Conservation (phyloP, 2,797 vertebrate species). For the Xenentodon cancila region DNA sequence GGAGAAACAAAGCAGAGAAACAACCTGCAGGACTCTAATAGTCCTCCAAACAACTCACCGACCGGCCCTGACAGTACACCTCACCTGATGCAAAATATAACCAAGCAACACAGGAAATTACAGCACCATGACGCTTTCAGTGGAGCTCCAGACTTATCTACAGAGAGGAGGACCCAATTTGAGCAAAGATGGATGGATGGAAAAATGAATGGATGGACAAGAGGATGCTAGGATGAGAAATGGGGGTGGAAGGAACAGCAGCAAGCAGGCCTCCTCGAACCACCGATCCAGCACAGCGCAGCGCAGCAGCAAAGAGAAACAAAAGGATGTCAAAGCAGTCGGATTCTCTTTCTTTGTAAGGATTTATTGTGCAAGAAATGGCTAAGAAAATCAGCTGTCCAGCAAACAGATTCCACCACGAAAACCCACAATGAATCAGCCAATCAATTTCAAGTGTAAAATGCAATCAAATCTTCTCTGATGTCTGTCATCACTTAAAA, state of each 20-base stretch:
- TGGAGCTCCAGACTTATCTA: constrained; percentile 73
- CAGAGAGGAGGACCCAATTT: constrained; percentile 65
- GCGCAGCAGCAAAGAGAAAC: constrained; percentile 60
- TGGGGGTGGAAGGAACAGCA: constrained; percentile 37
- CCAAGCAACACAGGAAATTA: constrained; percentile 64
- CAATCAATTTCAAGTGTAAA: constrained; percentile 50
- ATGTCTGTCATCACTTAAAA: constrained; percentile 48
- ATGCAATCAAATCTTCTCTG: constrained; percentile 58
- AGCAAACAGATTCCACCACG: constrained; percentile 52
- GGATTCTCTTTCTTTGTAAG: constrained; percentile 40
- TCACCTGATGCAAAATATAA: constrained; percentile 63
- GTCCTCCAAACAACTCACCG: constrained; percentile 66
- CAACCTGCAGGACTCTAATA: constrained; percentile 61
- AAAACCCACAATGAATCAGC: constrained; percentile 16
- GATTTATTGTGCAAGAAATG: constrained; percentile 43
- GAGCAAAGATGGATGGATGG: constrained; percentile 48
- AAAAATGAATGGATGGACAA: constrained; percentile 60
- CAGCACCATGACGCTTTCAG: constrained; percentile 62
- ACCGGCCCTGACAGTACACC: constrained; percentile 60
- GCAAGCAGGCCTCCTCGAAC: constrained; percentile 62
- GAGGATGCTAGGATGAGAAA: constrained; percentile 53
- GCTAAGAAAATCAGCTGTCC: constrained; percentile 59
- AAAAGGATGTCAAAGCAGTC: constrained; percentile 45
- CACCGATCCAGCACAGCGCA: constrained; percentile 51
- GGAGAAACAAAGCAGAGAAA: constrained; percentile 55